These are phyloP conservation scores for Burhinus bistriatus DNA, from an alignment of 2,113 vertebrate species.

Conservation along the genomic window DNA sequence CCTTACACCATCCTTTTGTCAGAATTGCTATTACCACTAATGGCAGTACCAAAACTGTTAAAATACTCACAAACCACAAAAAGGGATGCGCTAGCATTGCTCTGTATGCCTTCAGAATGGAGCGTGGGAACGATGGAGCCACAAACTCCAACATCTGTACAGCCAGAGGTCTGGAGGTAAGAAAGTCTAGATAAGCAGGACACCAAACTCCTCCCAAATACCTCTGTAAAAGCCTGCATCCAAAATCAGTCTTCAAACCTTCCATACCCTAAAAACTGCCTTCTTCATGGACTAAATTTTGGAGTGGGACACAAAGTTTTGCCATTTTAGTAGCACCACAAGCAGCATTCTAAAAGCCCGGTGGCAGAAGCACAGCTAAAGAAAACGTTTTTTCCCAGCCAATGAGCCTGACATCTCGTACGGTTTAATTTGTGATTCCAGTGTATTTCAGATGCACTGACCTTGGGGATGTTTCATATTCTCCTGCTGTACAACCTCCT, in stretches of 20 bases:
- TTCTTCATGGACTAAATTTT: background rate
- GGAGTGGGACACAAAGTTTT: background rate
- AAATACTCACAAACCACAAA: background rate
- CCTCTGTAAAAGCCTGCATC: background rate
- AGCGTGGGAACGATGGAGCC: background rate
- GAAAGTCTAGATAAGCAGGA: background rate
- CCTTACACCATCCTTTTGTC: background rate
- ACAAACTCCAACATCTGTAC: background rate
- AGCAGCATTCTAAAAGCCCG: background rate
- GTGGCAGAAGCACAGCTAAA: background rate
- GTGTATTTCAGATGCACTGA: background rate
- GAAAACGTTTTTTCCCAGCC: background rate
- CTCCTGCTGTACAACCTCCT: background rate
- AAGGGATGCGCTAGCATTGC: background rate
- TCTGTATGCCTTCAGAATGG: background rate
- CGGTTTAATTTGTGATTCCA: background rate
- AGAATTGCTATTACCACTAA: background rate
- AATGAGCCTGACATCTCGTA: background rate
- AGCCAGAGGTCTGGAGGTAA: background rate
- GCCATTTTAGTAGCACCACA: background rate
- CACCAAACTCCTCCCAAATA: background rate
- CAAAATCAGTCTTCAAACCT: background rate
- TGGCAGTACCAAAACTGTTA: background rate
- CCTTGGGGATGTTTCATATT: constrained; percentile 14
- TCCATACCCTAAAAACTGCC: background rate